Percentiles rank a stretch among this genome's conserved stretches.
Conservation (phyloP, 2,113 vertebrate species). For the Protobothrops mucrosquamatus region DNA sequence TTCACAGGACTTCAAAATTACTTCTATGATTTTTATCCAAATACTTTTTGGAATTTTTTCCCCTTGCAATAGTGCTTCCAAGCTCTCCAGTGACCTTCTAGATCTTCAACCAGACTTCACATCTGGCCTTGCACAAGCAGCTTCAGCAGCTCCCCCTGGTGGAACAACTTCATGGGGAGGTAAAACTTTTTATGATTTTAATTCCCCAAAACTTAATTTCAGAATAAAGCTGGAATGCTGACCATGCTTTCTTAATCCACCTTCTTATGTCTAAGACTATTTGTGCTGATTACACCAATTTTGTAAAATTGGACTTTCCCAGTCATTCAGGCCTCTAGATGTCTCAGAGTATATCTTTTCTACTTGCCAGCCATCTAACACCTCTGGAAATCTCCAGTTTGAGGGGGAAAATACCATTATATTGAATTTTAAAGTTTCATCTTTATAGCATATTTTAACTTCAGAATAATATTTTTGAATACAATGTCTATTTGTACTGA, state of each 20-base stretch:
- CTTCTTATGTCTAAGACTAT: background rate
- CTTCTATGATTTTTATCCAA: background rate
- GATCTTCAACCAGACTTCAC: conserved; percentile 90
- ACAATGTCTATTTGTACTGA: background rate
- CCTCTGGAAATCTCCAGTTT: background rate
- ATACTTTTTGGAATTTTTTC: background rate
- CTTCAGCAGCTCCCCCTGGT: conserved; percentile 68
- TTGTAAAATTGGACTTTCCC: background rate
- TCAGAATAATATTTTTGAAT: background rate
- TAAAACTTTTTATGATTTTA: conserved; percentile 64
- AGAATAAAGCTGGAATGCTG: conserved; percentile 16
- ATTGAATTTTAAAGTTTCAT: background rate
- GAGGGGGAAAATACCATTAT: background rate
- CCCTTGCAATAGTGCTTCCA: conserved; percentile 69
- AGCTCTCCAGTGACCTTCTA: conserved; percentile 86
- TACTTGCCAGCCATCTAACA: background rate
- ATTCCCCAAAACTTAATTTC: background rate
- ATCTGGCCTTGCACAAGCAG: conserved; percentile 68
- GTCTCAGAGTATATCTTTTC: background rate
- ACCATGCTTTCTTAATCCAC: background rate
- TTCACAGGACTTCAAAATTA: background rate
- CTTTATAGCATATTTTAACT: background rate
- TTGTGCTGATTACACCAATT: background rate
- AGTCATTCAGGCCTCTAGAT: background rate
- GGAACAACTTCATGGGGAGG: conserved; percentile 91